Evolutionary conservation across 2,797 vertebrate species (phyloP), one percentile per base, ranked within the genome.

Genomic region (Eospalax fontanierii): DNA sequence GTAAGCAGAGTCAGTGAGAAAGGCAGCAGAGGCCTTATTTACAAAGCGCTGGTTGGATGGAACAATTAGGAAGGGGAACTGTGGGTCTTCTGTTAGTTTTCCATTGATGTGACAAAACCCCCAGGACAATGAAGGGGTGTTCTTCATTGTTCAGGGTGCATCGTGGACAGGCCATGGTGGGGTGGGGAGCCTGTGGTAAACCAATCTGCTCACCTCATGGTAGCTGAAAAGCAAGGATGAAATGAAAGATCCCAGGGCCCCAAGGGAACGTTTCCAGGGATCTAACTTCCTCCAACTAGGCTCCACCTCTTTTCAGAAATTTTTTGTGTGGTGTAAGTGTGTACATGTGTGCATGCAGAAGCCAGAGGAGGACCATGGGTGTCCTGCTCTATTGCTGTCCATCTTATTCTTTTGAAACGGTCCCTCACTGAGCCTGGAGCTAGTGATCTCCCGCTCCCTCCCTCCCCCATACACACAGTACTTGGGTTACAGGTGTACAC

Each of bases 51-150:
- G 33, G n/a, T 16, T 35, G 28, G 75, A 54, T 75, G 43, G 79
- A 79, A 57, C 89, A 74, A 83, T 87, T 79, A 91, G 91, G 74
- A 28, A 86, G 57, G 16, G n/a, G 81, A 93, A 88, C 70, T 28
- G 43, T 74, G 35, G 24, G 10, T 22, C 15, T 73, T 54, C 2
- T 21, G 10, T 61, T 70, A 35, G 28, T 28, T 68, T 89, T 59
- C 46, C 38, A 65, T 35, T 3, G 35, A 78, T 82, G 24, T 76
- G 59, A 68, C 57, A 88, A 82, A 88, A 28, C 28, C 43, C 30
- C 18, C 46, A 43, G 22, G 85, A 57, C 35, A 71, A 43, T 28
- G 28, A 38, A 57, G 30, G 10, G 28, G 71, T 35, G 73, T 46
- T 43, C n/a, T 18, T 35, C 63, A 19, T 21, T 61, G 8, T 59